Evolutionary conservation across 1,140 invertebrate genomes (phyloP), one percentile per base, ranked within the genome.

Genomic region (Drosophila grimshawi): DNA sequence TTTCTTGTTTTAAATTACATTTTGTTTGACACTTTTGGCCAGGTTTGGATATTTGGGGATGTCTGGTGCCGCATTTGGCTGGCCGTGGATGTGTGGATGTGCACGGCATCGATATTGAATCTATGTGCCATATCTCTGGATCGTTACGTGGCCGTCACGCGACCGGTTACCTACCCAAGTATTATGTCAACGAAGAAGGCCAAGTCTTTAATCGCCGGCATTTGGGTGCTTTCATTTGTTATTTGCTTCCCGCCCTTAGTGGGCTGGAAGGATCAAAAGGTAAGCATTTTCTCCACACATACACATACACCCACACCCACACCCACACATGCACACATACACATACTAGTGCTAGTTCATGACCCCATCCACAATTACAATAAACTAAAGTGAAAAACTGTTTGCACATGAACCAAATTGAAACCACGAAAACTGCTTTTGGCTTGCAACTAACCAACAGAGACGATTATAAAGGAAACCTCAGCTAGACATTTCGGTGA

Each of bases 221-320:
- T 99, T 4, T 99, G 98, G 98, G 95, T 98, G 52, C 94, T 99
- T 39, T 98, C 97, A 57, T 98, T 99, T 88, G 95, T 99, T 78
- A 98, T 99, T 66, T 99, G 98, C 92, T 98, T 99, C 90, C 98
- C 98, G 35, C 98, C 98, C 4, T 93, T 99, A 39, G 97, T 99
- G 27, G 98, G 98, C 8, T 97, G 98, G 98, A 98, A 97, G 91
- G 97, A 98, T 93, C 94, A 96, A 92, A 95, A 94, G 94, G 95
- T 96, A 74, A 69, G 80, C 10, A 3, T 33, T 69, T 4, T n/a
- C 41, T 11, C 30, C 8, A 46, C 29, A 3, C 3, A 19, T 2
- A 29, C 30, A 33, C 10, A 51, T 19, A 19, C 19, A n/a, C n/a
- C 30, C 8, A 46, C 6, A 46, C 57, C 19, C 41, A 60, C 53